Evolutionary conservation across 2,113 vertebrate genomes (phyloP).

Genomic region (Guaruba guarouba): DNA sequence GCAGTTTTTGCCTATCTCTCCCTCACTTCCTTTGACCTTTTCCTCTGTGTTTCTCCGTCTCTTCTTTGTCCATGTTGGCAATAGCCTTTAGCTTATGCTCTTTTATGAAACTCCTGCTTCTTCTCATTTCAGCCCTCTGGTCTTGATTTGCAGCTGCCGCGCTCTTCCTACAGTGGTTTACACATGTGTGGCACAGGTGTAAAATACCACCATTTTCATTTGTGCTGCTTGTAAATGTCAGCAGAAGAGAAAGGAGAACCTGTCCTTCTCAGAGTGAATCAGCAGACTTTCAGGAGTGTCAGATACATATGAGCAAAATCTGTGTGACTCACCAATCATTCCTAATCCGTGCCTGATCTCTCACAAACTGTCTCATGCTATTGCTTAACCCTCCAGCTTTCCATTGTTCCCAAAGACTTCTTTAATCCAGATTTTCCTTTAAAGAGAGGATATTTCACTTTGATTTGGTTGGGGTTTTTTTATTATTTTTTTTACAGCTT

Average conservation of each 20-base stretch:
- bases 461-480: neutral
- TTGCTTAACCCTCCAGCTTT: neutral
- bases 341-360: neutral
- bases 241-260: slow-evolving; percentile 40
- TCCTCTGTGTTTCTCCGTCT: neutral
- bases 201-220: slow-evolving; percentile 45
- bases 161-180: neutral
- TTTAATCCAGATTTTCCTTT: slow-evolving; percentile 26
- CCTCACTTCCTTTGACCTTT: slow-evolving; percentile 47
- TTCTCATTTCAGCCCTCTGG: slow-evolving; percentile 27
- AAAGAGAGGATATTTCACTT: neutral
- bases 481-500: neutral
- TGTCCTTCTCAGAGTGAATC: slow-evolving; percentile 27
- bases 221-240: slow-evolving; percentile 48
- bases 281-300: neutral
- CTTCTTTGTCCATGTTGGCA: slow-evolving; percentile 21
- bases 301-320: slow-evolving; percentile 5
- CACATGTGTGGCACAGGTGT: slow-evolving; percentile 57
- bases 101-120: slow-evolving; percentile 49
- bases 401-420: neutral
- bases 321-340: neutral
- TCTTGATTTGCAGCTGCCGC: slow-evolving; percentile 38
- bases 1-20: neutral
- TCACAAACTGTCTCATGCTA: neutral
- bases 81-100: neutral